Base-by-base conservation (phyloP, 2,113 vertebrate genomes). In the Neolamprologus sp. region DNA sequence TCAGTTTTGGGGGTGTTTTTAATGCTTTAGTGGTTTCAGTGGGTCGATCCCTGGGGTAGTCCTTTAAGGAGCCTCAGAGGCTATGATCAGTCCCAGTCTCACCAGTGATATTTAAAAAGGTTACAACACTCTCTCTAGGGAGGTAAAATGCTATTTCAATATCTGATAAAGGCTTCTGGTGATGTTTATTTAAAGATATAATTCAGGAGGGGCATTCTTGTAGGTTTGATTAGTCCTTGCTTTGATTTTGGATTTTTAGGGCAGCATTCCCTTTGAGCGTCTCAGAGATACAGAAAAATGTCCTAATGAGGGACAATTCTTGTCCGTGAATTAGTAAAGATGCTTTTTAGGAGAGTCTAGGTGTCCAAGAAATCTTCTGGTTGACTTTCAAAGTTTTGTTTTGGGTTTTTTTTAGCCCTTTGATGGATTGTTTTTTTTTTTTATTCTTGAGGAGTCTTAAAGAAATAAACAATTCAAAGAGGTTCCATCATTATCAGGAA, bases 321-420 rank as follows among this genome's bases (percentile, higher is more conserved):
- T 16, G 6, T 47, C 40, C 9, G 4, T 26, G 68, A 65, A 47
- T 42, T 17, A 16, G 8, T 47, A 28, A 75, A 47, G 40, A 45
- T 75, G 40, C 13, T 26, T 73, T 73, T 73, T 26, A 73, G 21
- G 4, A 42, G 65, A 23, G 5, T 45, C 13, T 45, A 42, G 21
- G 21, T 73, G 65, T 73, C 65, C n/a, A 42, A 42, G 13, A 71
- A 42, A 42, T 40, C 35, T 45, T 45, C 68, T 73, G 68, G 21
- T 26, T 26, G 37, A 8, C 37, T 42, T 45, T 73, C 13, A 45
- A 42, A 45, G 21, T 16, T 26, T 42, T 65, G 17, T 45, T 73
- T 16, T 26, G 5, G 0, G 0, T 4, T 26, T 73, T 71, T 73
- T 26, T 2, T 71, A 13, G 37, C 8, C 21, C 12, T 71, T 71